These are phyloP conservation scores for Drosophila pallidifrons DNA, from an alignment of 1,140 invertebrate species.

Conservation along the genomic window DNA sequence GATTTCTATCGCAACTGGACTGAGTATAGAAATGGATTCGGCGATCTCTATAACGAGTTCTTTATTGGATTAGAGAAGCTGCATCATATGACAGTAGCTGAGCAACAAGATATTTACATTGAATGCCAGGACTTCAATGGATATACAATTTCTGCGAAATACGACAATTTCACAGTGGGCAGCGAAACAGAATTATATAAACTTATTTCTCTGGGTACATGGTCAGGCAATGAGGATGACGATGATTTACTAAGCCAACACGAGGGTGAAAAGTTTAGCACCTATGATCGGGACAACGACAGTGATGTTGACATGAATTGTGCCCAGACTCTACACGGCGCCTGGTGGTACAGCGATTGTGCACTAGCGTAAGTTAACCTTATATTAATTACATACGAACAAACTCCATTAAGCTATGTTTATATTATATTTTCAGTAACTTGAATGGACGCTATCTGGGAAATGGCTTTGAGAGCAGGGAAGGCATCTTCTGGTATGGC, in stretches of 20 bases:
- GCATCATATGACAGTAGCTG: slow-evolving; percentile 9
- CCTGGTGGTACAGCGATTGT: slow-evolving; percentile 34
- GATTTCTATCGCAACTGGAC: slow-evolving; percentile 34
- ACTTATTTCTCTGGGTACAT: slow-evolving; percentile 1
- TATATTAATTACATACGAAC: background rate
- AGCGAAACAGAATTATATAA: background rate
- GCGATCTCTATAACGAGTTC: background rate
- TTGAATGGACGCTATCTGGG: slow-evolving; percentile 27
- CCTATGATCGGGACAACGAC: slow-evolving; percentile 23
- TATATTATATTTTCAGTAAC: slow-evolving; percentile 17
- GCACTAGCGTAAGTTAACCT: slow-evolving; percentile 2
- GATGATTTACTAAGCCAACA: background rate
- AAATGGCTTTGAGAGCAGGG: background rate
- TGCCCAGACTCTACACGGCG: background rate
- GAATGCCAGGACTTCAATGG: slow-evolving; percentile 10
- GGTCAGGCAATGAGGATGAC: background rate
- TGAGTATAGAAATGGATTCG: slow-evolving; percentile 27
- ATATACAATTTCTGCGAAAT: background rate
- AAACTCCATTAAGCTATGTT: background rate
- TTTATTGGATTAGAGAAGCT: slow-evolving; percentile 33
- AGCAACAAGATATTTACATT: slow-evolving; percentile 15
- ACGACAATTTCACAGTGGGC: slow-evolving; percentile 25
- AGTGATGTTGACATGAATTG: background rate
- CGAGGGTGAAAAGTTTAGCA: slow-evolving; percentile 21
- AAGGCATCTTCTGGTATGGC: slow-evolving; percentile 19